These are phyloP conservation scores for Gavia stellata DNA, from an alignment of 2,113 vertebrate species.

Conservation along the genomic window DNA sequence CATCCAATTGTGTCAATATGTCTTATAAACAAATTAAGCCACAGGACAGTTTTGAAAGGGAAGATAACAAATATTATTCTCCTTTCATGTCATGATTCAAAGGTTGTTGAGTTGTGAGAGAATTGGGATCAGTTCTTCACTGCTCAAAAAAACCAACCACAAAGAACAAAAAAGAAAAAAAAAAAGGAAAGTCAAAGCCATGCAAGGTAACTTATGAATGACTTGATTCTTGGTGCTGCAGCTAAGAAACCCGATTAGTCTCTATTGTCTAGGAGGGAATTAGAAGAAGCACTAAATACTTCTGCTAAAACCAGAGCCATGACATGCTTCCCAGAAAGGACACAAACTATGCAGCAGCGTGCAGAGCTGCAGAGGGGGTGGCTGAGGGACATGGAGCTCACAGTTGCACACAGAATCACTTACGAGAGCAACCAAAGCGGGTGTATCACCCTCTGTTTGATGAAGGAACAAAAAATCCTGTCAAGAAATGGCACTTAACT, in stretches of 20 bases:
- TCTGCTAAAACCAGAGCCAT: neutral
- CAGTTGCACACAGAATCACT: neutral
- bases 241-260: neutral
- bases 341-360: fast-evolving
- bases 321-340: neutral
- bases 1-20: neutral
- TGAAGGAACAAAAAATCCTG: neutral
- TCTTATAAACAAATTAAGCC: neutral
- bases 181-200: neutral
- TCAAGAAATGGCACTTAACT: neutral
- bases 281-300: neutral
- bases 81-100: neutral
- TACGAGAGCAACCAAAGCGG: neutral
- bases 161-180: neutral
- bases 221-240: neutral
- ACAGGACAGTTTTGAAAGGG: neutral
- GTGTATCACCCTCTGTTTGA: neutral
- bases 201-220: neutral
- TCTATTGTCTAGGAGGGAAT: neutral
- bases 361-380: neutral
- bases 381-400: neutral
- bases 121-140: neutral
- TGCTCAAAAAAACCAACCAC: neutral
- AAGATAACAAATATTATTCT: neutral
- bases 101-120: neutral